Evolutionary conservation across 2,113 vertebrate genomes (phyloP).

Genomic region (Manacus vitellinus): DNA sequence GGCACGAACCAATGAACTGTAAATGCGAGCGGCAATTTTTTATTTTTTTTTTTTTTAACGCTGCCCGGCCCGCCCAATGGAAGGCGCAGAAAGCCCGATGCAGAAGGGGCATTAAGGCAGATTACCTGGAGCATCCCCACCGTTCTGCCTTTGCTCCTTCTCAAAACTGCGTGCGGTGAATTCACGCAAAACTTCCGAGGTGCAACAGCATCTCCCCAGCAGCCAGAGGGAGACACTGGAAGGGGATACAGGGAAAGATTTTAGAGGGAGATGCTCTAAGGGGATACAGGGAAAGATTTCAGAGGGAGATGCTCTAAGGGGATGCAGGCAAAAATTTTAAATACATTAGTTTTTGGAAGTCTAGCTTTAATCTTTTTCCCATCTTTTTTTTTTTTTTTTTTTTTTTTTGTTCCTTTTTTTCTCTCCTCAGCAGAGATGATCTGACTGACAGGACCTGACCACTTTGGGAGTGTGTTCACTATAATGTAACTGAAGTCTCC

Average conservation of each 20-base stretch:
- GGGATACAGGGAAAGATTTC: background rate
- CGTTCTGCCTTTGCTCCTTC: background rate
- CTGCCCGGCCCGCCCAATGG: constrained; percentile 62
- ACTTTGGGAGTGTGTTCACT: background rate
- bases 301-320: background rate
- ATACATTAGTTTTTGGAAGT: background rate
- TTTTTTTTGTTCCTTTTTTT: background rate
- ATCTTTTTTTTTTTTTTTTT: background rate
- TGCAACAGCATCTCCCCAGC: constrained; percentile 58
- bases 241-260: background rate
- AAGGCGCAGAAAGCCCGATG: constrained; percentile 66
- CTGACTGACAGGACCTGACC: background rate
- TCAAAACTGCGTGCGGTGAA: fast-evolving
- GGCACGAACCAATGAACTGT: constrained; percentile 71
- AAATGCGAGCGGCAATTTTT: constrained; percentile 47
- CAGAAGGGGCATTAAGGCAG: constrained; percentile 75
- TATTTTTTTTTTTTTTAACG: background rate
- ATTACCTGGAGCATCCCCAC: constrained; percentile 74
- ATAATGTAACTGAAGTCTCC: background rate
- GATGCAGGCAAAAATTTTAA: background rate
- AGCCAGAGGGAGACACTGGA: background rate
- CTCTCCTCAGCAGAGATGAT: background rate
- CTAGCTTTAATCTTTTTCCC: background rate
- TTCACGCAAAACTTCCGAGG: fast-evolving
- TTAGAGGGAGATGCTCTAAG: background rate